Base-by-base conservation (phyloP, 2,888 invertebrate genomes). In the Hyppa rectilinea region DNA sequence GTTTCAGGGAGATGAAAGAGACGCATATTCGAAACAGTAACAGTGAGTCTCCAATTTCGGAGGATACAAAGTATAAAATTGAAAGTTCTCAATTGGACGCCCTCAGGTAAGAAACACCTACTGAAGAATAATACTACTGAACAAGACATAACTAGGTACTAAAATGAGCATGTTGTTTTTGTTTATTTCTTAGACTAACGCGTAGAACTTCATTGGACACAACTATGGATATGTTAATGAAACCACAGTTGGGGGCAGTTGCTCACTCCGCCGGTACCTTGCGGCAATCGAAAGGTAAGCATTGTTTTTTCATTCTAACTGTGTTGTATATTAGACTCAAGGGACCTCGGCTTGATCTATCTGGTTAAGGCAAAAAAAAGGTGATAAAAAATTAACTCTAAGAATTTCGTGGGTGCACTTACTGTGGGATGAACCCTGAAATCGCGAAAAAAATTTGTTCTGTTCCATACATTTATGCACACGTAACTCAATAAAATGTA, bases 201-300 rank as follows among this genome's bases (percentile, higher is more conserved):
- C 91, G 95, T 56, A 88, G 94, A 75, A 94, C 95, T 7, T 95
- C 96, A 2, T 85, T 95, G 70, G 95, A 95, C 63, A 88, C 92
- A 6, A 89, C 89, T 12, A 88, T 92, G 86, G 94, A 95, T 73
- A 83, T 92, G 53, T 59, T 92, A 64, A 80, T 87, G 72, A 95
- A 94, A 82, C 88, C 93, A 10, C 90, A 91, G 75, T 80, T 88
- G 43, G 87, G 86, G 23, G 80, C 89, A 26, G 85, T 89, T 17
- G 94, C 95, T 0, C 94, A 95, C 81, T 96, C 96, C 31, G 96
- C 96, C n/a, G 96, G 94, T 45, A 92, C 94, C 9, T 77, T 95
- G 61, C 92, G 95, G 12, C 88, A 89, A 52, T 89, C 81, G 71
- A 92, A 92, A 87, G 92, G 95, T 87, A 85, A 66, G 20, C 14